Evolutionary conservation across 2,113 vertebrate genomes (phyloP).

Genomic region (Tursiops truncatus): DNA sequence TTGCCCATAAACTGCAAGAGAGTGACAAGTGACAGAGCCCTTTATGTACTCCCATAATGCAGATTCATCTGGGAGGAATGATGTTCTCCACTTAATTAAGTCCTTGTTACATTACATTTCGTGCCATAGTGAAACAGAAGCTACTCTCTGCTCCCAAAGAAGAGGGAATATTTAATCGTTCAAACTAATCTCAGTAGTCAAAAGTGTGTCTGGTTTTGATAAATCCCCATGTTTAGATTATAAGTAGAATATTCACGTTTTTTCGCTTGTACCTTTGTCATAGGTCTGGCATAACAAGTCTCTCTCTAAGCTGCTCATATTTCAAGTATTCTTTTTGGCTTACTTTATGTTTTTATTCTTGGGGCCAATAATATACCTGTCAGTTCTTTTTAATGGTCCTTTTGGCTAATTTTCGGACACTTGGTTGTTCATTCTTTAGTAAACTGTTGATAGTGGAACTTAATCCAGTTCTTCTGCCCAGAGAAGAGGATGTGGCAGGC

Average conservation of each 20-base stretch:
- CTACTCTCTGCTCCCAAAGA: neutral
- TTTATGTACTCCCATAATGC: neutral
- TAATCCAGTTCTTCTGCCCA: neutral
- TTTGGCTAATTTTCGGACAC: neutral
- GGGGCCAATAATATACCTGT: neutral
- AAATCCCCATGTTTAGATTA: neutral
- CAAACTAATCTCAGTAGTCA: neutral
- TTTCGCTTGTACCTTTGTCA: neutral
- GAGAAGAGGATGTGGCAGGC: neutral
- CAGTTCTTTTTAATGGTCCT: neutral
- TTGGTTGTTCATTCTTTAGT: neutral
- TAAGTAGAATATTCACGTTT: neutral
- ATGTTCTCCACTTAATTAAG: neutral
- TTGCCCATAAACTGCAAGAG: neutral
- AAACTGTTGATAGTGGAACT: neutral
- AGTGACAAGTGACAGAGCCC: neutral
- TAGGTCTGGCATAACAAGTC: neutral
- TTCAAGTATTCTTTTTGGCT: conserved; percentile 3
- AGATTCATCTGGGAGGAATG: conserved; percentile 1
- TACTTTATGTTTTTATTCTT: conserved; percentile 31
- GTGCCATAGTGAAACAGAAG: neutral
- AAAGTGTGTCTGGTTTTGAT: neutral
- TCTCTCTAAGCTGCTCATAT: neutral
- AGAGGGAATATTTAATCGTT: neutral
- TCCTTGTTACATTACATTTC: conserved; percentile 4